Evolutionary conservation across 2,888 invertebrate genomes (phyloP).

Genomic region (Antheraea yamamai): DNA sequence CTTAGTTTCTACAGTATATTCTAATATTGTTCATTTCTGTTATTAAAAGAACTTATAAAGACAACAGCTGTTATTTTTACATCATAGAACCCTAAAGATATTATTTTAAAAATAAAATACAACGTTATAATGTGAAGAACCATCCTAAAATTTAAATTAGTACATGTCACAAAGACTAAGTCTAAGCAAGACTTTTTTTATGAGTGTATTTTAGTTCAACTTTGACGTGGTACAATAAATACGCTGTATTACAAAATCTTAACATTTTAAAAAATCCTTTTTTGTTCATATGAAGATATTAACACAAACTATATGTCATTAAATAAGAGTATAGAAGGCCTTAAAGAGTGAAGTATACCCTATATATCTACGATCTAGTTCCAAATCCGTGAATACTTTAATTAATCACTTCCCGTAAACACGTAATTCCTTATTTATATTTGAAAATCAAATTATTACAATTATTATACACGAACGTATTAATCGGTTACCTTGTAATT

Average conservation of each 20-base stretch:
- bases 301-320: background rate
- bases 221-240: background rate
- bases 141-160: too few species aligned
- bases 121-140: too few species aligned
- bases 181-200: too few species aligned
- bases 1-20: too few species aligned
- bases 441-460: slow-evolving; percentile 9
- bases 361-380: background rate
- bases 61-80: too few species aligned
- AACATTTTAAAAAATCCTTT: background rate
- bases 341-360: background rate
- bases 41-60: too few species aligned
- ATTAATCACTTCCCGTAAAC: background rate
- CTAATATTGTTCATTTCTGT: too few species aligned
- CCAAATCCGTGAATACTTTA: background rate
- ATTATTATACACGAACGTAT: background rate
- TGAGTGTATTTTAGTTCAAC: background rate
- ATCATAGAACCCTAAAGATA: too few species aligned
- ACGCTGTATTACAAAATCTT: background rate
- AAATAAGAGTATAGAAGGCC: background rate
- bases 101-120: too few species aligned
- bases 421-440: background rate
- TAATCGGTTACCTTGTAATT: slow-evolving; percentile 42
- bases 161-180: too few species aligned
- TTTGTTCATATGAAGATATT: background rate